Evolutionary conservation across 2,888 invertebrate genomes (phyloP).

Genomic region (Lobophora halterata): DNA sequence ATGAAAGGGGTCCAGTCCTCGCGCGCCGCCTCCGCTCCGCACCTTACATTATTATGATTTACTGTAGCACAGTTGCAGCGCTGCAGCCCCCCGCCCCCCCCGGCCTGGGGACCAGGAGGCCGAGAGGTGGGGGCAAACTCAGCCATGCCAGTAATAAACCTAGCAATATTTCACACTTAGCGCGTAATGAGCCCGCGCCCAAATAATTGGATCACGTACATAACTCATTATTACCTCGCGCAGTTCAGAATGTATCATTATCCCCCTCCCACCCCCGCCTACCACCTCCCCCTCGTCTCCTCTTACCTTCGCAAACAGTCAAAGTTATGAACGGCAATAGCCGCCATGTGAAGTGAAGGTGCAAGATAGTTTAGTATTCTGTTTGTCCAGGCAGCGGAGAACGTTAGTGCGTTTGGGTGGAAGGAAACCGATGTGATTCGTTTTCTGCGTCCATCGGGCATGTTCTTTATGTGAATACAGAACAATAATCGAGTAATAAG

Average conservation of each 20-base stretch:
- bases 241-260: slow-evolving; percentile 78
- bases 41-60: slow-evolving; percentile 77
- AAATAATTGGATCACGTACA: slow-evolving; percentile 83
- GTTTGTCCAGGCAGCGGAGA: slow-evolving; percentile 22
- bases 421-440: slow-evolving; percentile 19
- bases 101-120: slow-evolving; percentile 13
- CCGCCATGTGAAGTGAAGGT: slow-evolving; percentile 41
- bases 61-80: slow-evolving; percentile 69
- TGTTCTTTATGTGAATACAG: background rate
- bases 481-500: background rate
- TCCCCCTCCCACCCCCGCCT: slow-evolving; percentile 34
- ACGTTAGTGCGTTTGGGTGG: slow-evolving; percentile 24
- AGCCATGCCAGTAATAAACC: slow-evolving; percentile 75
- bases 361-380: slow-evolving; percentile 26
- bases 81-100: slow-evolving; percentile 47
- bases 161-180: slow-evolving; percentile 81
- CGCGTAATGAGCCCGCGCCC: slow-evolving; percentile 81
- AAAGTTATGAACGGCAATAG: slow-evolving; percentile 39
- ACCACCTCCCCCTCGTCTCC: slow-evolving; percentile 23
- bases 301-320: slow-evolving; percentile 24
- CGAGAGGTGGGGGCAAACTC: slow-evolving; percentile 42
- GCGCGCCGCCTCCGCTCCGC: slow-evolving; percentile 46
- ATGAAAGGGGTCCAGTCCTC: slow-evolving; percentile 29
- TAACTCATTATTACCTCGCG: slow-evolving; percentile 82
- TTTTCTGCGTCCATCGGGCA: slow-evolving; percentile 10